Percentiles rank a stretch among this genome's conserved stretches.
phyloP scores from a whole-genome alignment of 1,140 invertebrate species.

The Neodiprion virginianus region DNA sequence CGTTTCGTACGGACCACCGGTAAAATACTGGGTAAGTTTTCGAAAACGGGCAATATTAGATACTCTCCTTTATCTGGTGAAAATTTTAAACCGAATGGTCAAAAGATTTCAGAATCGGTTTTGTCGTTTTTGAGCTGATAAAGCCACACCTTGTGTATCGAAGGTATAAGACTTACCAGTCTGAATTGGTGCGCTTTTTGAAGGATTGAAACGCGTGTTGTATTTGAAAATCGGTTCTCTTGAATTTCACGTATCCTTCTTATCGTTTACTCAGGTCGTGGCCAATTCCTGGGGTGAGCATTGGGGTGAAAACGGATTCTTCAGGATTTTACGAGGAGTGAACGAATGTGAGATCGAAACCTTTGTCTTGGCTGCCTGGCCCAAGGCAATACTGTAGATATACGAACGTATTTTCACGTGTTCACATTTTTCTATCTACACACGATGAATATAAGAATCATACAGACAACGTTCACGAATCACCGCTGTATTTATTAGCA shows the following conservation, averaged over 20 bases:
- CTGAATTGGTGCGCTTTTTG: no score
- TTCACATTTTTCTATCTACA: background rate
- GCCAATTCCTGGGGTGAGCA: conserved; percentile 89
- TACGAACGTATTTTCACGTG: background rate
- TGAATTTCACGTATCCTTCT: conserved; percentile 27
- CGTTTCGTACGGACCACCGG: conserved; percentile 52
- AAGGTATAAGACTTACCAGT: no score
- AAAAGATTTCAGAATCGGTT: no score
- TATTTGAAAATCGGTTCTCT: no score
- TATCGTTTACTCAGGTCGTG: conserved; percentile 70
- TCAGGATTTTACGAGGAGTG: conserved; percentile 78
- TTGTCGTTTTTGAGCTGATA: no score
- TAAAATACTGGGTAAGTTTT: conserved; percentile 87
- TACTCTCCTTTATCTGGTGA: no score
- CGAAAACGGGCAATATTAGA: no score
- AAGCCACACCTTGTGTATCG: no score
- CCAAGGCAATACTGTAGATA: conserved; percentile 55
- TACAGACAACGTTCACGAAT: conserved; percentile 1
- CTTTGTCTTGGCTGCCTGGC: conserved; percentile 81
- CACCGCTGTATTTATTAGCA: background rate
- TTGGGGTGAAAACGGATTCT: conserved; percentile 91
- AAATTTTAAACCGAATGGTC: no score
- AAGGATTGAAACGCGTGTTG: no score
- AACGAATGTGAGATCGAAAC: conserved; percentile 89
- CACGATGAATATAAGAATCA: background rate